phyloP scores from a whole-genome alignment of 2,888 invertebrate genomes.

The Bugula neritina region DNA sequence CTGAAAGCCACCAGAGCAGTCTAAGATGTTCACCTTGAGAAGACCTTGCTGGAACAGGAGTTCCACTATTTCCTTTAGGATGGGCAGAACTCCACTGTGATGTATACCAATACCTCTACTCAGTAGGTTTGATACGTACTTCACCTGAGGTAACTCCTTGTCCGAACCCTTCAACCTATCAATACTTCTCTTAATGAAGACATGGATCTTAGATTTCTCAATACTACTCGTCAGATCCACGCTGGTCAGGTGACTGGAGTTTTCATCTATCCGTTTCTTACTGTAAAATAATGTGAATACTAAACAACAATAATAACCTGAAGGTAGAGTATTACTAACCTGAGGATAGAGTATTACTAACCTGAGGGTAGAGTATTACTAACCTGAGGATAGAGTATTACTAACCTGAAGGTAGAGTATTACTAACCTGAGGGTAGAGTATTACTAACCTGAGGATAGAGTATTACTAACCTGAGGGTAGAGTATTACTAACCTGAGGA shows the following conservation, averaged over 20 bases:
- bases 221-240: slow-evolving; percentile 72
- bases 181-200: slow-evolving; percentile 80
- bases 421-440: too few relatives aligned
- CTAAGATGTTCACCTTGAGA: slow-evolving; percentile 80
- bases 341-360: too few relatives aligned
- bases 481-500: too few relatives aligned
- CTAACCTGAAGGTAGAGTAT: too few relatives aligned
- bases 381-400: too few relatives aligned
- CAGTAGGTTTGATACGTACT: slow-evolving; percentile 64
- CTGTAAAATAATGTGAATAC: slow-evolving; percentile 55
- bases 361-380: too few relatives aligned
- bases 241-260: slow-evolving; percentile 59
- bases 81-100: slow-evolving; percentile 94
- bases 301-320: too few relatives aligned
- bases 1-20: too few relatives aligned
- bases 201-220: slow-evolving; percentile 77
- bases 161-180: slow-evolving; percentile 78
- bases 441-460: too few relatives aligned
- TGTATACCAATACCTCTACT: slow-evolving; percentile 90
- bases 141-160: slow-evolving; percentile 77
- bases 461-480: too few relatives aligned
- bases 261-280: slow-evolving; percentile 69
- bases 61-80: slow-evolving; percentile 98
- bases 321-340: too few relatives aligned
- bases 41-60: slow-evolving; percentile 88